phyloP scores from a whole-genome alignment of 2,113 vertebrate genomes.

The Galeopterus variegatus region DNA sequence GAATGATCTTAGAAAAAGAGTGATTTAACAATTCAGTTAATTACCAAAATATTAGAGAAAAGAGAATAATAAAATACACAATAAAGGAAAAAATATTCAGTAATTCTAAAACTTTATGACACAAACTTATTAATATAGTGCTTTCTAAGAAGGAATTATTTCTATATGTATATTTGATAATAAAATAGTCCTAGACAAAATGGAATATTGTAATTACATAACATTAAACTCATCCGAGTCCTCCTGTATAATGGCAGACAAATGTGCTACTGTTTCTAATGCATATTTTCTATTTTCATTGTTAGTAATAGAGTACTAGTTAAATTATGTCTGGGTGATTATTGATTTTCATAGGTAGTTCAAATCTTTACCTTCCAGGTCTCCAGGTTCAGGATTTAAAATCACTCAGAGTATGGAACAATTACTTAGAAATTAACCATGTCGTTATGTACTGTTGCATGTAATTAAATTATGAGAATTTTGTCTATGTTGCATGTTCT shows the following conservation, averaged over 20 bases:
- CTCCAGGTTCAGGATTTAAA: not conserved
- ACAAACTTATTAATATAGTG: not conserved
- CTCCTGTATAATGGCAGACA: not conserved
- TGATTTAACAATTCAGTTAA: not conserved
- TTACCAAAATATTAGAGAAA: not conserved
- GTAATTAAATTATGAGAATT: not conserved
- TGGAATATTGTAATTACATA: not conserved
- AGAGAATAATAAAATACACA: not conserved
- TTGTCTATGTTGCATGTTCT: not conserved
- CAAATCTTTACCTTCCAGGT: not conserved
- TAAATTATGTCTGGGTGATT: constrained; percentile 1
- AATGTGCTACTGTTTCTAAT: not conserved
- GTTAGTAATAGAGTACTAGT: not conserved
- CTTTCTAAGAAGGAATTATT: not conserved
- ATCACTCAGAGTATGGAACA: not conserved
- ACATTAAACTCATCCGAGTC: not conserved
- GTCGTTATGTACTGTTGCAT: not conserved
- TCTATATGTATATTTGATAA: not conserved
- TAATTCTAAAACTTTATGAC: not conserved
- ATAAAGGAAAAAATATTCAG: not conserved
- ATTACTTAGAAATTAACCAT: not conserved
- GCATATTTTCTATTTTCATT: not conserved
- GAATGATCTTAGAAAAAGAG: constrained; percentile 15
- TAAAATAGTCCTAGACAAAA: constrained; percentile 33
- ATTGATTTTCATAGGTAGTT: constrained; percentile 6